phyloP scores from a whole-genome alignment of 2,888 invertebrate species.

The Patella caerulea region DNA sequence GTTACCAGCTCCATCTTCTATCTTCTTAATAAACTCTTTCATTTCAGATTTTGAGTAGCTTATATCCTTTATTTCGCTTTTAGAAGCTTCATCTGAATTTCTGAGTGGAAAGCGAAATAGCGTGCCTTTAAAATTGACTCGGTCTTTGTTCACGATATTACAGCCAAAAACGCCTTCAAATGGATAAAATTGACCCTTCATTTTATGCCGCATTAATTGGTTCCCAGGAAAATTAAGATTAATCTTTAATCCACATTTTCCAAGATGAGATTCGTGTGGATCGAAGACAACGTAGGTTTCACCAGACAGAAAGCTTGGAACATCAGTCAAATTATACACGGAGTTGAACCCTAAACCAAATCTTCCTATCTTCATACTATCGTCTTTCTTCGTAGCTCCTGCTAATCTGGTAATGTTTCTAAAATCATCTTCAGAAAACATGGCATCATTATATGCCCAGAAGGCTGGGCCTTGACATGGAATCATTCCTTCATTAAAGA shows the following conservation, averaged over 20 bases:
- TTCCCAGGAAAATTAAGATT: neutral
- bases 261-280: constrained; percentile 51
- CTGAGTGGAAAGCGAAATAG: constrained; percentile 62
- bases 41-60: constrained; percentile 23
- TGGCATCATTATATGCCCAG: constrained; percentile 61
- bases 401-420: constrained; percentile 55
- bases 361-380: constrained; percentile 57
- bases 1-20: constrained; percentile 52
- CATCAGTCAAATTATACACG: constrained; percentile 68
- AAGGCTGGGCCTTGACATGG: constrained; percentile 61
- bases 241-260: neutral
- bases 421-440: constrained; percentile 57
- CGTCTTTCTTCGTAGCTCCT: constrained; percentile 57
- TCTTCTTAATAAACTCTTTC: constrained; percentile 49
- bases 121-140: constrained; percentile 50
- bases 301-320: constrained; percentile 65
- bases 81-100: neutral
- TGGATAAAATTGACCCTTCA: constrained; percentile 56
- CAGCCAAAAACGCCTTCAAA: constrained; percentile 56
- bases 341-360: constrained; percentile 68
- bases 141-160: constrained; percentile 24
- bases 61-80: neutral
- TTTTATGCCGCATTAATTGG: neutral
- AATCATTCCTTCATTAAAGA: constrained; percentile 53
- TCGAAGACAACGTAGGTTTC: constrained; percentile 66